These are phyloP conservation scores for Ophonus ardosiacus DNA, from an alignment of 2,888 invertebrate genomes.

Conservation along the genomic window DNA sequence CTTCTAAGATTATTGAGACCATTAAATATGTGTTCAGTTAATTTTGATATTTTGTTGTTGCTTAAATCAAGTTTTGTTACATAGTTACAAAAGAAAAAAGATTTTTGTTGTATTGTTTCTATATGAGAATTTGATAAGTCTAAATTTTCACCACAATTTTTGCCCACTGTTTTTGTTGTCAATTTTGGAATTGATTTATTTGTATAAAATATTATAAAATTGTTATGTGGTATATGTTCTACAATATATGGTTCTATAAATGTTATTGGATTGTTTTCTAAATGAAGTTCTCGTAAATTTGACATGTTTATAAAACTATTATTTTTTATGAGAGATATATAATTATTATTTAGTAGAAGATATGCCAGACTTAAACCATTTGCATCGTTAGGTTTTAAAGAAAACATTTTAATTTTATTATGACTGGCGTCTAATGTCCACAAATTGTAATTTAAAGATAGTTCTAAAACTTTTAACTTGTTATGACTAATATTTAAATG, in stretches of 20 bases:
- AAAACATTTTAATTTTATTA: not conserved
- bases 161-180: not conserved
- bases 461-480: not conserved
- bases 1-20: not conserved
- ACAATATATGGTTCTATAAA: not conserved
- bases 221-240: not conserved
- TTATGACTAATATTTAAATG: constrained; percentile 30
- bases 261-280: constrained; percentile 1
- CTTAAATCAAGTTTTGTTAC: constrained; percentile 2
- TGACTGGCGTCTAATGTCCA: constrained; percentile 20
- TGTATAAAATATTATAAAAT: not conserved
- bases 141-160: not conserved
- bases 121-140: constrained; percentile 9
- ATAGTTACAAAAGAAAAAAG: not conserved
- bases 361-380: not conserved
- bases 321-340: not conserved
- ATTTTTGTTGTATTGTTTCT: constrained; percentile 25
- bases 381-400: not conserved
- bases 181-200: not conserved
- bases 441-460: not conserved
- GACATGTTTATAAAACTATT: not conserved
- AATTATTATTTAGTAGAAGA: not conserved
- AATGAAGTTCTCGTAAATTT: not conserved
- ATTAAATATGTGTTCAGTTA: not conserved
- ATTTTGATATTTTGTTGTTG: constrained; percentile 28